A percentile compares a stretch with the other conserved stretches of the same genome.
Conservation (phyloP, 2,113 vertebrate species). For the human (Homo sapiens) region GRCh38 chr5:45265501-45266000, state of each 20-base stretch:
- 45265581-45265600: neutral
- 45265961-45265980: neutral
- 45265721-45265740: neutral
- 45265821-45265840: neutral
- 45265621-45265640: neutral
- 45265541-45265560: neutral
- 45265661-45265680: neutral
- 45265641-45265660: neutral
- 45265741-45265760: neutral
- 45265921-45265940: neutral
- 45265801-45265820: neutral
- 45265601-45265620: neutral
- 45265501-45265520: neutral
- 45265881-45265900: neutral
- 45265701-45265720: constrained; percentile 12
- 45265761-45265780: neutral
- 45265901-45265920: neutral
- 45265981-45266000: neutral
- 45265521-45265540: neutral
- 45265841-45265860: neutral
- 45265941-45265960: neutral
- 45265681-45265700: neutral
- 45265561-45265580: neutral
- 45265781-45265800: neutral
- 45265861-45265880: neutral